phyloP scores from a whole-genome alignment of 37 sponge, comb jelly and placozoan species.

The Corticium candelabrum region DNA sequence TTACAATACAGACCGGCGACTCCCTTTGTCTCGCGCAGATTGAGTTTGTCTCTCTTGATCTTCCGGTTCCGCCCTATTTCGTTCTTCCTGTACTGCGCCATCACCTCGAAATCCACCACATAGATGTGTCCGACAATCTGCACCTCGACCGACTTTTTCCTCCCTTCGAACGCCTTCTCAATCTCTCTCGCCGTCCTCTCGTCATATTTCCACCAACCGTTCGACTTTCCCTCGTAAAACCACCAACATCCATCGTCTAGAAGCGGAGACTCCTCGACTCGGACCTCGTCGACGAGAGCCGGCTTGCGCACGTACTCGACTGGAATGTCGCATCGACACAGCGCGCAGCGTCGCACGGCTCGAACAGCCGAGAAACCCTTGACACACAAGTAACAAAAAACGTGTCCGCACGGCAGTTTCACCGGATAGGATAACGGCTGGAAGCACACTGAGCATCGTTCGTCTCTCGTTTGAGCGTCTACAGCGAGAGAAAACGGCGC shows the following conservation, averaged over 20 bases:
- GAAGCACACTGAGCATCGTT: constrained; percentile 69
- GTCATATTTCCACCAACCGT: constrained; percentile 91
- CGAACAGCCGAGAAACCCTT: constrained; percentile 60
- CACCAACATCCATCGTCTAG: constrained; percentile 21
- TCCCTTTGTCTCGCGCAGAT: constrained; percentile 30
- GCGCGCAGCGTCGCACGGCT: constrained; percentile 37
- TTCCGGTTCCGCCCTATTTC: constrained; percentile 29
- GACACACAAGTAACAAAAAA: constrained; percentile 88
- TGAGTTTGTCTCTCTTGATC: constrained; percentile 33
- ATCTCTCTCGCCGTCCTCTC: constrained; percentile 52
- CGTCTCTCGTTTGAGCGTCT: too few relatives aligned
- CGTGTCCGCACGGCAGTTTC: constrained; percentile 67
- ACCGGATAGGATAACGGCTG: constrained; percentile 53
- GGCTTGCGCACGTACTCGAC: constrained; percentile 37
- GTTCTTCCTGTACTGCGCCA: constrained; percentile 57
- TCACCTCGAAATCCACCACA: constrained; percentile 52
- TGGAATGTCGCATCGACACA: constrained; percentile 66
- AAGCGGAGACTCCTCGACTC: constrained; percentile 1
- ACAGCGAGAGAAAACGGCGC: too few relatives aligned
- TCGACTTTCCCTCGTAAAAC: constrained; percentile 69
- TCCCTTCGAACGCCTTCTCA: constrained; percentile 28
- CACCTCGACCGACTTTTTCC: constrained; percentile 10
- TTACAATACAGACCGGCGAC: constrained; percentile 46
- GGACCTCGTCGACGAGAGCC: constrained; percentile 26
- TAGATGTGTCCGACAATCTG: constrained; percentile 69